Base-by-base conservation (phyloP, 1,140 invertebrate species). In the Brachionus asplanchnoidis region DNA sequence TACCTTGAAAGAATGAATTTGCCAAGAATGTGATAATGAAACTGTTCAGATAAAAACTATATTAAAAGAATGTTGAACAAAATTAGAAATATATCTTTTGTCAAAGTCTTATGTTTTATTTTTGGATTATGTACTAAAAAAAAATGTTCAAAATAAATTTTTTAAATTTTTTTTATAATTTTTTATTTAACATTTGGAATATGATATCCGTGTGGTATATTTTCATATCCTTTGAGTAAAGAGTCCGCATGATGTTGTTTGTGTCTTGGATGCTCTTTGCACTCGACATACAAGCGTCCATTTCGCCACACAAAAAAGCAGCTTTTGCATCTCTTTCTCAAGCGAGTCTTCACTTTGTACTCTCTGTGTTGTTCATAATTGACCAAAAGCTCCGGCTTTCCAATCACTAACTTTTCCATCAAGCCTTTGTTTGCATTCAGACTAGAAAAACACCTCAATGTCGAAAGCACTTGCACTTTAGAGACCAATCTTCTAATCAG, bases 281-380 rank as follows among this genome's bases (percentile, higher is more conserved):
- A 95, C 73, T 94, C 92, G 65, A 94, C 92, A 89, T 93, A 94
- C 85, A 92, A 87, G 44, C 93, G 90, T 85, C 93, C 91, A 87
- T 94, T 91, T 79, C 92, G 89, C 53, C 91, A 89, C 12, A 94
- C 92, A 87, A 94, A 92, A 86, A 93, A 94, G 87, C 94, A 95
- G 86, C 93, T 92, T 88, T 93, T 93, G 87, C 94, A 95, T 40
- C 94, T 90, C 68, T 91, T 89, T 86, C 91, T 91, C 23, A 94
- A 87, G 14, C 88, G 86, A 9, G 91, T 92, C 87, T 91, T 92
- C 6, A 92, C 89, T 89, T 93, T 93, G 85, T 87, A 87, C 36
- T 42, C 77, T 75, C 86, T 80, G 32, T 9, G 17, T 32, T 82
- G 79, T 36, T 66, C 36, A 9, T 65, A 65, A 82, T 82, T 82